These are phyloP conservation scores for Hirtodrosophila trivittata DNA, from an alignment of 2,888 invertebrate genomes.

Conservation along the genomic window DNA sequence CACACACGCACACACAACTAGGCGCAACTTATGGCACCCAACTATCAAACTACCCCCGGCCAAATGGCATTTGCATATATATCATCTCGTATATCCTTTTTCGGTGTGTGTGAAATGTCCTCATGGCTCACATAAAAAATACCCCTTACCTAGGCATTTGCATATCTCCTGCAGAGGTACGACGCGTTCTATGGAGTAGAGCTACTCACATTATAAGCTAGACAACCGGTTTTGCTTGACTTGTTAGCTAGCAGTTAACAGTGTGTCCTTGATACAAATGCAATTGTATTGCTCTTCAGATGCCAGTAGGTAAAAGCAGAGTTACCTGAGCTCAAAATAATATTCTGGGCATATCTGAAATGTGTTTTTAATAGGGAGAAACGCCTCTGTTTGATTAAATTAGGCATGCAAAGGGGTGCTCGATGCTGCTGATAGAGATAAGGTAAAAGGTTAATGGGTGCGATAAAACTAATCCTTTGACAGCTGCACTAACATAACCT, in stretches of 20 bases:
- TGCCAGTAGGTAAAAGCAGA: not conserved
- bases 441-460: constrained; percentile 26
- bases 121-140: constrained; percentile 44
- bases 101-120: constrained; percentile 55
- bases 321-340: constrained; percentile 15
- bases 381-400: constrained; percentile 57
- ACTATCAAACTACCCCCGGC: constrained; percentile 48
- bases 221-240: constrained; percentile 49
- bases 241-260: constrained; percentile 40
- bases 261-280: constrained; percentile 38
- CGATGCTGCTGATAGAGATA: constrained; percentile 13
- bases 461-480: constrained; percentile 39
- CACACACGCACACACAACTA: constrained; percentile 10
- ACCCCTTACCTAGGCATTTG: constrained; percentile 46
- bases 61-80: constrained; percentile 70
- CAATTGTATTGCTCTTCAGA: constrained; percentile 35
- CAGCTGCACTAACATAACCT: constrained; percentile 31
- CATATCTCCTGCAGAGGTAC: too few species aligned
- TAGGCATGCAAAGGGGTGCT: constrained; percentile 32
- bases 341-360: constrained; percentile 26
- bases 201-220: constrained; percentile 42
- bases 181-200: constrained; percentile 5
- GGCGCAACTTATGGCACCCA: constrained; percentile 47
- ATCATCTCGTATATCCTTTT: constrained; percentile 72
- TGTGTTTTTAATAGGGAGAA: constrained; percentile 45